Evolutionary conservation across 1,140 invertebrate species (phyloP).

Genomic region (Drosophila rhopaloa): DNA sequence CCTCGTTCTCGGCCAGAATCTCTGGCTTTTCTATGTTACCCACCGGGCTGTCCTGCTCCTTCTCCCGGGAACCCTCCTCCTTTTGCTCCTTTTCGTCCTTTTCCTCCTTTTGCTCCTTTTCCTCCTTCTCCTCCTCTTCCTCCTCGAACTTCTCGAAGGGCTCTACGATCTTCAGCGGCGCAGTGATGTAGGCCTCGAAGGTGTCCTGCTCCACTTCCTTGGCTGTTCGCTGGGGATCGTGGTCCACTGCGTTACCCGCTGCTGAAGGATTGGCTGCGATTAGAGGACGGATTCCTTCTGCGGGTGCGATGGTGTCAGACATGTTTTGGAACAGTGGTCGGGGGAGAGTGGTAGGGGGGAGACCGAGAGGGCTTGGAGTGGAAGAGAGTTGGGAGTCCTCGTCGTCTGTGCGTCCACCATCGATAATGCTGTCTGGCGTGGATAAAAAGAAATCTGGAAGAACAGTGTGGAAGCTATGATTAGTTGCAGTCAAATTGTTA

Average conservation of each 20-base stretch:
- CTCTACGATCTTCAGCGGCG: slow-evolving; percentile 54
- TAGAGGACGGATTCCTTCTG: slow-evolving; percentile 27
- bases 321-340: slow-evolving; percentile 40
- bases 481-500: not conserved
- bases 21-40: not conserved
- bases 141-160: slow-evolving; percentile 22
- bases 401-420: slow-evolving; percentile 58
- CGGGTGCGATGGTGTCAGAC: slow-evolving; percentile 53
- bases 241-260: not conserved
- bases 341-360: slow-evolving; percentile 18
- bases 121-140: not conserved
- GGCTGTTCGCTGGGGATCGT: not conserved
- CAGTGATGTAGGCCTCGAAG: slow-evolving; percentile 27
- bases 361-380: slow-evolving; percentile 59
- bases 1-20: not conserved
- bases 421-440: slow-evolving; percentile 36
- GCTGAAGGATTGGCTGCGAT: slow-evolving; percentile 21
- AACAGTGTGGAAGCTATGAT: not conserved
- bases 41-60: not conserved
- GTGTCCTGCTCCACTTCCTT: not conserved
- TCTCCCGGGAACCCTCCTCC: not conserved
- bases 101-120: not conserved
- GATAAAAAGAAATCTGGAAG: slow-evolving; percentile 45
- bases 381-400: slow-evolving; percentile 56
- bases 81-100: not conserved